phyloP scores from a whole-genome alignment of 2,797 vertebrate species.

The Onychomys leucogaster region DNA sequence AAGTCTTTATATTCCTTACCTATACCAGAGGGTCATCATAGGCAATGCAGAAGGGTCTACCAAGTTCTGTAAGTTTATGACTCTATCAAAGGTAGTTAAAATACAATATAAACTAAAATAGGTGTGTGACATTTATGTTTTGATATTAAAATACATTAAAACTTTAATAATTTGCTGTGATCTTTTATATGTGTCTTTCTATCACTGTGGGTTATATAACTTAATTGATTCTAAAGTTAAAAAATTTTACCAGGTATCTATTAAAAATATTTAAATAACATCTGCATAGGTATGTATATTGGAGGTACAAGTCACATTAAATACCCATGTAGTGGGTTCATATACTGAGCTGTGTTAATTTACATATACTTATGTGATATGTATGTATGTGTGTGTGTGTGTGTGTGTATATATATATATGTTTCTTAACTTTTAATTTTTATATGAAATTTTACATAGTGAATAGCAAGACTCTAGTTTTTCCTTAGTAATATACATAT shows the following conservation, averaged over 20 bases:
- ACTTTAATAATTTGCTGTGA: background rate
- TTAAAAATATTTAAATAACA: background rate
- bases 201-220: background rate
- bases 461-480: background rate
- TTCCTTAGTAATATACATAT: background rate
- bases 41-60: background rate
- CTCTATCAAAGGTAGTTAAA: background rate
- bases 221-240: background rate
- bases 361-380: background rate
- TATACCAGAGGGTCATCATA: background rate
- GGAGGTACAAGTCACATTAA: background rate
- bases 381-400: no score
- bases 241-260: background rate
- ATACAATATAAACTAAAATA: background rate
- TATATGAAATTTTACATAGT: slow-evolving; percentile 11
- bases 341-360: background rate
- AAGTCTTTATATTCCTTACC: background rate
- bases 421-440: background rate
- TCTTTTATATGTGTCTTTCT: slow-evolving; percentile 5
- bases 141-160: slow-evolving; percentile 13
- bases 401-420: no score
- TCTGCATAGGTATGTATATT: background rate
- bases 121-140: background rate
- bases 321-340: background rate
- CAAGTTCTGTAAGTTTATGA: background rate